These are phyloP conservation scores for Caenorhabditis becei DNA, from an alignment of 2,888 invertebrate genomes.

Conservation along the genomic window DNA sequence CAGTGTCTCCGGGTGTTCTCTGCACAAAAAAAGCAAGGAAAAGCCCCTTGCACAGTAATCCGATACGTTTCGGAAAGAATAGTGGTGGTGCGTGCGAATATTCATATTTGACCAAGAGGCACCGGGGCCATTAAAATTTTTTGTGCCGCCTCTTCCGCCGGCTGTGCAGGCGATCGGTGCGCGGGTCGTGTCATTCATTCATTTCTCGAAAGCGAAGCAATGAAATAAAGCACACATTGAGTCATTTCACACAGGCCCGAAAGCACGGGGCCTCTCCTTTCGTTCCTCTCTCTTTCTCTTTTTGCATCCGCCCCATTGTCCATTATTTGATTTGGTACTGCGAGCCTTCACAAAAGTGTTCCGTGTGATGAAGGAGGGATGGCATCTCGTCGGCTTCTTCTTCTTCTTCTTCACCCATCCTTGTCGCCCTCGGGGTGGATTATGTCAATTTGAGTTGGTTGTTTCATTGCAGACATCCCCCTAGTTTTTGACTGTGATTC, in stretches of 20 bases:
- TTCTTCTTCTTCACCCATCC: not conserved
- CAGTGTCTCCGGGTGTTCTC: constrained; percentile 6
- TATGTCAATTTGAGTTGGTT: constrained; percentile 56
- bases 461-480: constrained; percentile 27
- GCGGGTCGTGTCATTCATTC: constrained; percentile 45
- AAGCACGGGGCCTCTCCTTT: constrained; percentile 7
- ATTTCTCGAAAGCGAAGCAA: constrained; percentile 47
- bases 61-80: constrained; percentile 37
- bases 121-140: constrained; percentile 30
- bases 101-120: constrained; percentile 47
- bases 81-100: constrained; percentile 53
- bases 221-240: constrained; percentile 58
- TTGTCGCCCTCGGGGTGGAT: constrained; percentile 40
- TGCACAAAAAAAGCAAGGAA: not conserved
- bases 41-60: constrained; percentile 14
- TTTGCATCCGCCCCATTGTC: constrained; percentile 38
- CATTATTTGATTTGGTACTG: constrained; percentile 61
- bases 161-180: constrained; percentile 22
- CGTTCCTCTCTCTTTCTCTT: constrained; percentile 2
- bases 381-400: constrained; percentile 11
- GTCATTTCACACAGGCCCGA: constrained; percentile 19
- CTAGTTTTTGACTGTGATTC: constrained; percentile 26
- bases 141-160: constrained; percentile 5
- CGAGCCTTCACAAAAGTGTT: constrained; percentile 46
- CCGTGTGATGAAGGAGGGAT: constrained; percentile 24